Evolutionary conservation across 2,888 invertebrate species (phyloP).

Genomic region (Caenorhabditis macrosperma): DNA sequence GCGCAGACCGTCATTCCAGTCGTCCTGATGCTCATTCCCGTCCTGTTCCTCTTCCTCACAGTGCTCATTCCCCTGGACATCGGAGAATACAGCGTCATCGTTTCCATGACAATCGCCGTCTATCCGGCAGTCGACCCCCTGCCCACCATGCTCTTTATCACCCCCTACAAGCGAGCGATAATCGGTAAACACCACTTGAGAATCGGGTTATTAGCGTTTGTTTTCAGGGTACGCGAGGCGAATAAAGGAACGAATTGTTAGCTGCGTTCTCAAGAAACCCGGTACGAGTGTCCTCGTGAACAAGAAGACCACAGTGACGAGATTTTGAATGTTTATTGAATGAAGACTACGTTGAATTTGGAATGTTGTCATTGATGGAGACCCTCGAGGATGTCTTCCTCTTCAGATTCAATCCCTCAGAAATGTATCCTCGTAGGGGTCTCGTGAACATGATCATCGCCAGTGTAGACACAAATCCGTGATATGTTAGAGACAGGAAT

Average conservation of each 20-base stretch:
- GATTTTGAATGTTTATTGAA: no score
- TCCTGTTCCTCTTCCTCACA: not conserved
- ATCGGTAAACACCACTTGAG: no score
- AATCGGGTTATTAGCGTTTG: not conserved
- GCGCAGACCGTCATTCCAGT: slow-evolving; percentile 27
- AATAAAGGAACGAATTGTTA: no score
- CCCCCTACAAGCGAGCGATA: slow-evolving; percentile 5
- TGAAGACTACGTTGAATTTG: no score
- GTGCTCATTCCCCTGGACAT: not conserved
- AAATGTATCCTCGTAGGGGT: slow-evolving; percentile 17
- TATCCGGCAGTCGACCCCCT: slow-evolving; percentile 29
- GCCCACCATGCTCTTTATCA: slow-evolving; percentile 17
- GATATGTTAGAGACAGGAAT: slow-evolving; percentile 7
- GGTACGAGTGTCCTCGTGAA: no score
- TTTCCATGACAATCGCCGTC: slow-evolving; percentile 27
- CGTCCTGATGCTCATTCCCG: slow-evolving; percentile 14
- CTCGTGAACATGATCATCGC: slow-evolving; percentile 24
- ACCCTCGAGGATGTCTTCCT: not conserved
- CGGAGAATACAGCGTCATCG: slow-evolving; percentile 3
- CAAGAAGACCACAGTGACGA: not conserved
- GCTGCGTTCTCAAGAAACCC: no score
- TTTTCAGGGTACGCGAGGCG: not conserved
- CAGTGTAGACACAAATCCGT: slow-evolving; percentile 22
- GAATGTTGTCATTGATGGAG: not conserved
- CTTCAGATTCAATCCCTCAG: not conserved